Conservation (phyloP, 1,140 invertebrate genomes). For the Heliconius hewitsoni region DNA sequence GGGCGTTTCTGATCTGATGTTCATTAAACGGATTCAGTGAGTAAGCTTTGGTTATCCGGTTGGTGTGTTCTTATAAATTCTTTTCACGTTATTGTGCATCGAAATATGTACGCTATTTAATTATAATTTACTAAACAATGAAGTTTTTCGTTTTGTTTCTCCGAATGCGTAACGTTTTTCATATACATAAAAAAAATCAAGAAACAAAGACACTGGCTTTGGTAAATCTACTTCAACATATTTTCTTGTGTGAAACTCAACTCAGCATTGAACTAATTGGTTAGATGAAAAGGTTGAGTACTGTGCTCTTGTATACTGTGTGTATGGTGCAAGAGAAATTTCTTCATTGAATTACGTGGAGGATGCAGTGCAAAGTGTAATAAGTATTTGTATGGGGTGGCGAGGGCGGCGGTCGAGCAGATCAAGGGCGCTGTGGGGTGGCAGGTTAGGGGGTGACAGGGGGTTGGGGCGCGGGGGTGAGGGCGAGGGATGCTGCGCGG, state of each 20-base stretch:
- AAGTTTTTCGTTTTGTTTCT: background rate
- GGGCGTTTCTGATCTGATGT: conserved; percentile 4
- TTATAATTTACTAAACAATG: background rate
- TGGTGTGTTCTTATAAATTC: background rate
- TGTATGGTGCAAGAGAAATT: conserved; percentile 67
- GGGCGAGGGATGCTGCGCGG: conserved; percentile 52
- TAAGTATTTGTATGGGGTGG: conserved; percentile 74
- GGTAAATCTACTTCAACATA: conserved; percentile 8
- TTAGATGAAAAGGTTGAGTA: conserved; percentile 35
- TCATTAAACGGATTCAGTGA: conserved; percentile 6
- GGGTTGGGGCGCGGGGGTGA: conserved; percentile 39
- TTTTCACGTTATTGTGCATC: background rate
- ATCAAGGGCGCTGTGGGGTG: conserved; percentile 65
- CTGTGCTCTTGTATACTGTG: conserved; percentile 38
- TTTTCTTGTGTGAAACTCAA: conserved; percentile 18
- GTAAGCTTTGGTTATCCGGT: background rate
- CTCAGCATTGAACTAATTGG: conserved; percentile 34
- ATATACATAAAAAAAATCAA: conserved; percentile 17
- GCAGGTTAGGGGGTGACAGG: conserved; percentile 45
- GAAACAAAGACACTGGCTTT: conserved; percentile 17
- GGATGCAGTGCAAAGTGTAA: conserved; percentile 78
- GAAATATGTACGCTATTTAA: background rate
- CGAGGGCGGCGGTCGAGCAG: conserved; percentile 63
- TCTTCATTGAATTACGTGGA: conserved; percentile 75
- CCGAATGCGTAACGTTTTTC: background rate